Evolutionary conservation across 2,113 vertebrate species (phyloP).

Genomic region (Syngnathus scovelli): DNA sequence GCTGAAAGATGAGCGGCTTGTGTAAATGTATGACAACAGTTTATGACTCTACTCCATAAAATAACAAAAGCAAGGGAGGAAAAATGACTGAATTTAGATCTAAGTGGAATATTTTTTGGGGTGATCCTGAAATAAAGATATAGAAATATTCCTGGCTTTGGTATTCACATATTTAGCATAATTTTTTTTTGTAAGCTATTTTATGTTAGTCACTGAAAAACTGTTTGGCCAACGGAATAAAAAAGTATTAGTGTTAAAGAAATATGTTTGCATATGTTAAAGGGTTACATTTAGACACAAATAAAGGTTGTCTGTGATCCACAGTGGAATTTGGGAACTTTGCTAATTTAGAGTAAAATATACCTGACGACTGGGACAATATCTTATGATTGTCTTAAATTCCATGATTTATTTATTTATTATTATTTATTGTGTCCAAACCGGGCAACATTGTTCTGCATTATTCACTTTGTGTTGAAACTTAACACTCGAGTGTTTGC

Average conservation of each 20-base stretch:
- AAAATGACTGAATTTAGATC: not conserved
- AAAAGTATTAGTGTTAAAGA: not conserved
- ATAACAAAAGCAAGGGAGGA: not conserved
- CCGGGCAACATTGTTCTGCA: not conserved
- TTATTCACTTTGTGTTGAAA: not conserved
- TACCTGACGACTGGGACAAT: not conserved
- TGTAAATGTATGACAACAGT: slow-evolving; percentile 10
- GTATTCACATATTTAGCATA: not conserved
- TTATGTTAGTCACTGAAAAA: not conserved
- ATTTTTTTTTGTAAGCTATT: not conserved
- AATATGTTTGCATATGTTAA: not conserved
- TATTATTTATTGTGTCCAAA: not conserved
- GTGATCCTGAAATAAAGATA: not conserved
- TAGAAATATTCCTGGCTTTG: not conserved
- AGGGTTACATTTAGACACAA: not conserved
- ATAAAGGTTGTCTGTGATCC: not conserved
- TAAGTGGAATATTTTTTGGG: not conserved
- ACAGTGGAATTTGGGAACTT: not conserved
- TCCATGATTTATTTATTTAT: not conserved
- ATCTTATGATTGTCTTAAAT: not conserved
- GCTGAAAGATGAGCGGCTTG: slow-evolving; percentile 5
- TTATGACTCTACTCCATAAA: not conserved
- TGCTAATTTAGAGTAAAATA: not conserved
- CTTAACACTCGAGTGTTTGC: not conserved
- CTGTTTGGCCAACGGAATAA: not conserved